Conservation (phyloP, 2,797 vertebrate species). For the Sebastes matsubarae region DNA sequence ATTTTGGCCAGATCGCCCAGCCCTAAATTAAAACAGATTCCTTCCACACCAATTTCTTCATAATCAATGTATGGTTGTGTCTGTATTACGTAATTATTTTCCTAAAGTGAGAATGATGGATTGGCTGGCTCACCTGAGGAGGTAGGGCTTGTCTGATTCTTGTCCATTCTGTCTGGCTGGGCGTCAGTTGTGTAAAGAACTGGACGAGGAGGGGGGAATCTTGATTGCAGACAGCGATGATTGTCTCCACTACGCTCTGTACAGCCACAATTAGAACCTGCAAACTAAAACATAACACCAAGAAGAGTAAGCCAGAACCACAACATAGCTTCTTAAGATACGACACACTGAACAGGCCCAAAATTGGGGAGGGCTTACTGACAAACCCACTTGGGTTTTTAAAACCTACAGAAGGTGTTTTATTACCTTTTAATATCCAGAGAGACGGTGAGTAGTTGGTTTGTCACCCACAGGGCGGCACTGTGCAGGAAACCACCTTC, state of each 20-base stretch:
- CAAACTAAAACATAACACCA: constrained; percentile 81
- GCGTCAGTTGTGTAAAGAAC: constrained; percentile 83
- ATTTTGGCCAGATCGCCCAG: no score
- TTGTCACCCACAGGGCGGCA: constrained; percentile 90
- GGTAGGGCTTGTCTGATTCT: constrained; percentile 85
- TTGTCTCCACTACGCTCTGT: constrained; percentile 81
- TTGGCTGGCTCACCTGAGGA: constrained; percentile 82
- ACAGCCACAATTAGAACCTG: constrained; percentile 87
- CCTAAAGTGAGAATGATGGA: background rate
- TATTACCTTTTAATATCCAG: constrained; percentile 88
- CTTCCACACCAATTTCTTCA: background rate
- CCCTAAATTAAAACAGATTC: background rate
- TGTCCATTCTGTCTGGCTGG: constrained; percentile 85
- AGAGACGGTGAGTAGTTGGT: constrained; percentile 83
- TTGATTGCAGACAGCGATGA: constrained; percentile 77
- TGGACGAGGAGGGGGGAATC: constrained; percentile 72
- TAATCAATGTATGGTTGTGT: background rate
- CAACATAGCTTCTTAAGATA: background rate
- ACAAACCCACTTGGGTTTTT: background rate
- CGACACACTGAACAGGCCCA: background rate
- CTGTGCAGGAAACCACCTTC: constrained; percentile 87
- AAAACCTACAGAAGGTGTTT: background rate
- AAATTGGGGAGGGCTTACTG: background rate
- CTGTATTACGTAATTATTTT: background rate
- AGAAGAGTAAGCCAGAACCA: background rate